These are phyloP conservation scores for Gryllus longicercus DNA, from an alignment of 2,888 invertebrate species.

Conservation along the genomic window DNA sequence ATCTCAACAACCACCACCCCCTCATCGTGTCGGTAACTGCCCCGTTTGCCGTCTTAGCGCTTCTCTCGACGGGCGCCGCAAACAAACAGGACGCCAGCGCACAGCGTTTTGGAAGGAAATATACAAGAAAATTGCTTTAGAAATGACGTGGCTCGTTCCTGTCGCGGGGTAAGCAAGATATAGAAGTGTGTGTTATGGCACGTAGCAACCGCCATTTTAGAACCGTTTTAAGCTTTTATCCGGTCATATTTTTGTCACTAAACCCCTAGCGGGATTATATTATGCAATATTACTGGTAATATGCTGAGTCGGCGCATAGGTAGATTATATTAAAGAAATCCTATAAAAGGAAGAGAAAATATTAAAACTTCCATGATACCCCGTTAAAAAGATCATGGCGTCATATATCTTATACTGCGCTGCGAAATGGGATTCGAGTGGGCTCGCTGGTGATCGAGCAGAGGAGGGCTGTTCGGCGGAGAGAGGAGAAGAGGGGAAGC, in stretches of 20 bases:
- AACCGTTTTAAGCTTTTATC: slow-evolving; percentile 6
- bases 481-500: too few species aligned
- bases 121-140: background rate
- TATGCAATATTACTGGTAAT: slow-evolving; percentile 7
- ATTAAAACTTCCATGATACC: background rate
- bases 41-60: background rate
- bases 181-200: slow-evolving; percentile 4
- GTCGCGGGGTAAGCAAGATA: slow-evolving; percentile 6
- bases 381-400: slow-evolving; percentile 8
- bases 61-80: background rate
- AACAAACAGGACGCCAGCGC: background rate
- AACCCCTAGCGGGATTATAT: background rate
- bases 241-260: background rate
- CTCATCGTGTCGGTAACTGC: background rate
- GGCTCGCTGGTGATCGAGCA: too few species aligned
- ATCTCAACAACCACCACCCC: background rate
- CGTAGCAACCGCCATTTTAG: background rate
- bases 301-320: background rate
- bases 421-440: too few species aligned
- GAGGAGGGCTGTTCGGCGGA: too few species aligned
- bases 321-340: slow-evolving; percentile 1
- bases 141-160: slow-evolving; percentile 3
- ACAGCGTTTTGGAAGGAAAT: slow-evolving; percentile 17
- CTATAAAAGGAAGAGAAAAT: background rate
- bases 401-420: background rate